Evolutionary conservation across 1,140 invertebrate species (phyloP), one percentile per base, ranked within the genome.

Genomic region (Dinothrombium tinctorium): DNA sequence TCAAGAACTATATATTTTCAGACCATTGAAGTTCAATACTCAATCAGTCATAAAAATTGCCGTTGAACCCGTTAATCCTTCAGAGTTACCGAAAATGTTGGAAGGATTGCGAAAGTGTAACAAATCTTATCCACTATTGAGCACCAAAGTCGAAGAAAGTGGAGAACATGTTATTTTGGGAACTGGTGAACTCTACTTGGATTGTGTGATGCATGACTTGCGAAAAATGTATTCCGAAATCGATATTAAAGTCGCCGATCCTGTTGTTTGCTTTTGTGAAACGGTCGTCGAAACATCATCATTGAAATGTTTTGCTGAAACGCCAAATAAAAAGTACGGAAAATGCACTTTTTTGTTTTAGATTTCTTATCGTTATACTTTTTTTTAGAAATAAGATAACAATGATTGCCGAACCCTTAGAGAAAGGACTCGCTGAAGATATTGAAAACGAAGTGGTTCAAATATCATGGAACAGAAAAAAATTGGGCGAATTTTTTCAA

Each of bases 341-440:
- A n/a, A n/a, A n/a, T n/a, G n/a, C n/a, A n/a, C n/a, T n/a, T n/a
- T n/a, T n/a, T n/a, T n/a, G n/a, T n/a, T n/a, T n/a, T n/a, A n/a
- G n/a, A n/a, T n/a, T n/a, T n/a, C n/a, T n/a, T n/a, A n/a, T n/a
- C n/a, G n/a, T n/a, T n/a, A n/a, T n/a, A n/a, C n/a, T n/a, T n/a
- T n/a, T n/a, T n/a, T n/a, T n/a, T n/a, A n/a, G n/a, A n/a, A 98
- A 99, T 59, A 99, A 98, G 60, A 61, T 95, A 29, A 99, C 92
- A 4, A 98, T 99, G 92, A 98, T 99, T 55, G 86, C 90, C 0
- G 94, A 99, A 61, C 92, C 94, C 0, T 58, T 99, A 25, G 92
- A 98, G 57, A 82, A 95, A 51, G 90, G 90, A 5, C 60, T 99
- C 14, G 92, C 90, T 3, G 92, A 98, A 63, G 94, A 99, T 57